Conservation (phyloP, 2,888 invertebrate genomes). For the Spodoptera exigua region DNA sequence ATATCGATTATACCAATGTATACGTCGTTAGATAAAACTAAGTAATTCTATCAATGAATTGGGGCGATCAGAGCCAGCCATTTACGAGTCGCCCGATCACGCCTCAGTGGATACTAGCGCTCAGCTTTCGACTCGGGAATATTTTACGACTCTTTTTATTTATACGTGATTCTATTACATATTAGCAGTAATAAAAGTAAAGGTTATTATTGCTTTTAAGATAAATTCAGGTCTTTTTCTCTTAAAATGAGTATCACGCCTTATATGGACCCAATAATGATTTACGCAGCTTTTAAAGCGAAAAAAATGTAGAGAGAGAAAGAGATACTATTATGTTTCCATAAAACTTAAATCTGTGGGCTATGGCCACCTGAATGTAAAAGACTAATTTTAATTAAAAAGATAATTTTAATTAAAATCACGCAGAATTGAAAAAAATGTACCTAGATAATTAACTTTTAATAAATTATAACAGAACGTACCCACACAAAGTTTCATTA, state of each 20-base stretch:
- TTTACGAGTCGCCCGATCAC: conserved; percentile 52
- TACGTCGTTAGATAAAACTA: conserved; percentile 27
- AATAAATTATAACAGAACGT: no score
- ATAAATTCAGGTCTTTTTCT: conserved; percentile 20
- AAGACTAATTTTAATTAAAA: no score
- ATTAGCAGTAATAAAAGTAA: conserved; percentile 43
- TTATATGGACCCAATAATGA: conserved; percentile 12
- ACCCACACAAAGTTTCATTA: no score
- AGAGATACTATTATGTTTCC: no score
- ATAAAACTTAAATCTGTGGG: no score
- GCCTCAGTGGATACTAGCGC: conserved; percentile 43
- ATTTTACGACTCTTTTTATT: conserved; percentile 56
- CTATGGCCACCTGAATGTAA: no score
- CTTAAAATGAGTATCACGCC: conserved; percentile 9
- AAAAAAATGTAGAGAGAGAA: no score
- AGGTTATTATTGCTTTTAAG: conserved; percentile 30
- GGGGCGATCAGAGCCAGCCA: conserved; percentile 44
- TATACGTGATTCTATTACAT: conserved; percentile 49
- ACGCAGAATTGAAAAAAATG: no score
- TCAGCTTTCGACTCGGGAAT: conserved; percentile 47
- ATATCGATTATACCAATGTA: conserved; percentile 18
- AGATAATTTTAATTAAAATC: no score
- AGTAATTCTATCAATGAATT: conserved; percentile 41
- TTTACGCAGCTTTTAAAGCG: no score
- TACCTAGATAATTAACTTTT: no score